Evolutionary conservation across 2,113 vertebrate genomes (phyloP).

Genomic region (Anoura caudifer): DNA sequence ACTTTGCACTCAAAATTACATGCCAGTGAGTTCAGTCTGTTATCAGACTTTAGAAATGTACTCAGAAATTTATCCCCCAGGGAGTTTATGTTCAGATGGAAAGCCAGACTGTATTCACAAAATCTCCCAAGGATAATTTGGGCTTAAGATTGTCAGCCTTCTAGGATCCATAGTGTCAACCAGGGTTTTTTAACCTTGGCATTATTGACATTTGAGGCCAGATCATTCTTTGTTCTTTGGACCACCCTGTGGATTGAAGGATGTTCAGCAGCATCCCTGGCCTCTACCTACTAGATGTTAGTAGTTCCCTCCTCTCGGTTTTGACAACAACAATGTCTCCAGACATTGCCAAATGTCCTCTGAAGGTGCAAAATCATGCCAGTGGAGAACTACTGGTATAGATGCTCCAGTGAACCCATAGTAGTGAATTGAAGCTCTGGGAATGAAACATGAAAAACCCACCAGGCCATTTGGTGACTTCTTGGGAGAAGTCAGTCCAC

Average conservation of each 20-base stretch:
- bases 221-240: background rate
- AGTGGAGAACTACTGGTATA: background rate
- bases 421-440: background rate
- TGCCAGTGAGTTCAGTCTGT: background rate
- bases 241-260: background rate
- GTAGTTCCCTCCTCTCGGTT: background rate
- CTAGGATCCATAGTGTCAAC: background rate
- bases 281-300: background rate
- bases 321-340: background rate
- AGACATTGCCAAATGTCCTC: background rate
- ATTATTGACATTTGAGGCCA: background rate
- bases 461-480: background rate
- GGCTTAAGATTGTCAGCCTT: background rate
- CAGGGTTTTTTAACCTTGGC: background rate
- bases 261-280: background rate
- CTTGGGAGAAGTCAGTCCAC: background rate
- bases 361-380: background rate
- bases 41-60: background rate
- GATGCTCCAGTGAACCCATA: background rate
- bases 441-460: background rate
- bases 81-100: background rate
- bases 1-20: background rate
- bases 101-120: background rate
- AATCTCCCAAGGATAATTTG: background rate
- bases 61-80: background rate